Evolutionary conservation across 2,797 vertebrate species (phyloP).

Genomic region (Tolypeutes matacus): DNA sequence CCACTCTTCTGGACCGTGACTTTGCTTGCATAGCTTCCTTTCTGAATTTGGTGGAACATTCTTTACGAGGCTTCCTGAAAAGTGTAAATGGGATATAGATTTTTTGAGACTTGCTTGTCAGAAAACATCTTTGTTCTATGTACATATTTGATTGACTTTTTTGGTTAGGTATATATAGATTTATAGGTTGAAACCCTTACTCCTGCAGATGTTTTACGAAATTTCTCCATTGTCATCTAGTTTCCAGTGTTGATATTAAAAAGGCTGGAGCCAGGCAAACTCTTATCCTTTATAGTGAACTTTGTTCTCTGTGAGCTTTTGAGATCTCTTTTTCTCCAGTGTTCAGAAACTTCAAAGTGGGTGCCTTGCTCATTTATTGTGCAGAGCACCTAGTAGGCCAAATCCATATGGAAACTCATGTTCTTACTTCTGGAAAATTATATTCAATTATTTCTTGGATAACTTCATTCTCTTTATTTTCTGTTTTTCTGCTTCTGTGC

Average conservation of each 20-base stretch:
- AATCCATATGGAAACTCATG: not conserved
- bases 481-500: not conserved
- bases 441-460: not conserved
- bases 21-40: not conserved
- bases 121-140: conserved; percentile 3
- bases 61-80: not conserved
- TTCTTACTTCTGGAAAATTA: not conserved
- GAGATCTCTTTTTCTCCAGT: not conserved
- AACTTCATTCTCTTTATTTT: conserved; percentile 10
- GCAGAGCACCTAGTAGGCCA: not conserved
- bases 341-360: not conserved
- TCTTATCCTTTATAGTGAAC: not conserved
- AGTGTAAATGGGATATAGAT: not conserved
- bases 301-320: not conserved
- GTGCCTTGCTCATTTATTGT: conserved; percentile 32
- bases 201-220: not conserved
- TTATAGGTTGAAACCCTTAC: not conserved
- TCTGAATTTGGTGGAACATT: not conserved
- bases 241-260: conserved; percentile 4
- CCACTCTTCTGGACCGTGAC: not conserved
- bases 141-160: conserved; percentile 8
- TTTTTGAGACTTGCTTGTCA: conserved; percentile 16
- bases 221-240: not conserved
- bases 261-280: not conserved
- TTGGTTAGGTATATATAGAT: not conserved